These are phyloP conservation scores for Pyrgilauda ruficollis DNA, from an alignment of 2,113 vertebrate species.

Conservation along the genomic window DNA sequence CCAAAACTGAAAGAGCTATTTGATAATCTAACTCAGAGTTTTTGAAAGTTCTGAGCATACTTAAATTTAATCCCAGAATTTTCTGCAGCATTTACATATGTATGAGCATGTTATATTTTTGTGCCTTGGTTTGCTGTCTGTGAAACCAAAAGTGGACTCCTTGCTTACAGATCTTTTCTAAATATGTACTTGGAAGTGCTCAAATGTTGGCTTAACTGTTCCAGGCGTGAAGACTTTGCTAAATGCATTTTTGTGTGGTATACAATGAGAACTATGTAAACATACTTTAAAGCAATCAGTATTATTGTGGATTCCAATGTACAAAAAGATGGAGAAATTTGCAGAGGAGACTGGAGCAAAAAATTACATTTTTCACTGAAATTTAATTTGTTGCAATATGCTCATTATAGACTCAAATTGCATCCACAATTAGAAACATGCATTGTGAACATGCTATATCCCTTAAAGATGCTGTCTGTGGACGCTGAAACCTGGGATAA, in stretches of 20 bases:
- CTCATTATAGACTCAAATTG: background rate
- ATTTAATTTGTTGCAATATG: background rate
- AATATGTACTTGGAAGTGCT: background rate
- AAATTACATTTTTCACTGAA: background rate
- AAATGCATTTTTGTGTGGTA: background rate
- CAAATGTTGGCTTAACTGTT: background rate
- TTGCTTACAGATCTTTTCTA: background rate
- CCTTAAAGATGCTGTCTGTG: background rate
- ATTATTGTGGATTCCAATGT: background rate
- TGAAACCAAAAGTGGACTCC: background rate
- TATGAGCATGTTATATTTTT: background rate
- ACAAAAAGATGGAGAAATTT: background rate
- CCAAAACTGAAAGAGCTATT: background rate
- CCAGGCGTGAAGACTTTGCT: background rate
- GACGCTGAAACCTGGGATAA: background rate
- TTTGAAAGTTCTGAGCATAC: background rate
- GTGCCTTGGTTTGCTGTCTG: background rate
- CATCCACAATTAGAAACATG: background rate
- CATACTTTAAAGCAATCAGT: background rate
- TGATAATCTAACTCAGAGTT: background rate
- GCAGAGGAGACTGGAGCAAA: background rate
- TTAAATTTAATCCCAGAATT: background rate
- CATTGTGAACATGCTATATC: background rate
- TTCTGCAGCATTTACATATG: background rate
- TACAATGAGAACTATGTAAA: background rate